Conservation (phyloP, 2,888 invertebrate genomes). For the Philaethria dido region DNA sequence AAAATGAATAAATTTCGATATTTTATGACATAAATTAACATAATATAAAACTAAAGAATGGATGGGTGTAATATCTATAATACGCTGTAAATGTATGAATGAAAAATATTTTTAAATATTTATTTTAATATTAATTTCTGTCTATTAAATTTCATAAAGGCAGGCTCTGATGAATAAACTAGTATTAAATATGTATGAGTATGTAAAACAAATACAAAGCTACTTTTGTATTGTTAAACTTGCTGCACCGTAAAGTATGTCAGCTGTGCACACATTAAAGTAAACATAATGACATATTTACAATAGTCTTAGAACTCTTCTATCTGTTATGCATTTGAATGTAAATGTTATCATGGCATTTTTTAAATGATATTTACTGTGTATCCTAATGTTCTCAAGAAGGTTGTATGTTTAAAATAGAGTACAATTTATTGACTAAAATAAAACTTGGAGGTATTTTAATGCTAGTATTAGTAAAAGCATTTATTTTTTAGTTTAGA, state of each 20-base stretch:
- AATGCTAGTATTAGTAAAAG: conserved; percentile 7
- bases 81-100: too few relatives aligned
- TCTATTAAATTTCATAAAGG: neutral
- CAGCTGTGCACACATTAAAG: conserved; percentile 7
- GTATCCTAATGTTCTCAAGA: neutral
- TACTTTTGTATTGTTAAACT: neutral
- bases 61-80: too few relatives aligned
- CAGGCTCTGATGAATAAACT: neutral
- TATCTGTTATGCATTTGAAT: neutral
- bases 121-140: neutral
- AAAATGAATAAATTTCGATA: too few relatives aligned
- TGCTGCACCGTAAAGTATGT: neutral
- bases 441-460: neutral
- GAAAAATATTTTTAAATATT: too few relatives aligned
- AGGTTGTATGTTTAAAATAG: conserved; percentile 9
- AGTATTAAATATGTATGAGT: neutral
- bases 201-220: neutral
- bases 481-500: neutral
- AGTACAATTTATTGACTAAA: conserved; percentile 1
- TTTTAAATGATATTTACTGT: neutral
- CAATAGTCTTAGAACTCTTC: neutral
- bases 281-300: neutral
- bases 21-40: too few relatives aligned
- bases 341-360: neutral
- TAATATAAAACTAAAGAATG: too few relatives aligned